phyloP scores from a whole-genome alignment of 2,888 invertebrate species.

The Leucoma salicis region DNA sequence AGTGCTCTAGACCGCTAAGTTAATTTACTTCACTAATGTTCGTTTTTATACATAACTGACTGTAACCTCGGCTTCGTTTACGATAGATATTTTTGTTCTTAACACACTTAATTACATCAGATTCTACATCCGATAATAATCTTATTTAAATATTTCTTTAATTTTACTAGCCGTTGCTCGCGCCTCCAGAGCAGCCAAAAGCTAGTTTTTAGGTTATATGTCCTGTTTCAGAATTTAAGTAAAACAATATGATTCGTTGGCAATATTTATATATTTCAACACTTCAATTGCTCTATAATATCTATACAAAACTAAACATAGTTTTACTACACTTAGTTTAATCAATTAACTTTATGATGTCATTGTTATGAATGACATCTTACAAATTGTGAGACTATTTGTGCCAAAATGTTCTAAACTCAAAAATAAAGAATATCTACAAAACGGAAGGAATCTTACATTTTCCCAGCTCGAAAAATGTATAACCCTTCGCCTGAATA shows the following conservation, averaged over 20 bases:
- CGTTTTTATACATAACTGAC: too few relatives aligned
- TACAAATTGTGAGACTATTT: constrained; percentile 35
- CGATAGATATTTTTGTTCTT: too few relatives aligned
- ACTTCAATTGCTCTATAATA: constrained; percentile 73
- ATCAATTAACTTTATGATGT: constrained; percentile 49
- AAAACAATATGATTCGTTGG: constrained; percentile 48
- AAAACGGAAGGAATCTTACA: constrained; percentile 65
- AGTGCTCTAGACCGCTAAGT: too few relatives aligned
- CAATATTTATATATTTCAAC: constrained; percentile 76
- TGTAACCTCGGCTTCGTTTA: too few relatives aligned
- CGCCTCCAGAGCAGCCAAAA: too few relatives aligned
- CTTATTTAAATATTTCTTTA: too few relatives aligned
- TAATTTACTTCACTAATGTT: too few relatives aligned
- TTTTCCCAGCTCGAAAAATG: constrained; percentile 78
- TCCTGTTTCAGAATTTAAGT: constrained; percentile 24
- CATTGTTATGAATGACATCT: constrained; percentile 41
- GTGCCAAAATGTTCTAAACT: constrained; percentile 18
- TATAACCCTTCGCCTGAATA: constrained; percentile 63
- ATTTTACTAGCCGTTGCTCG: too few relatives aligned
- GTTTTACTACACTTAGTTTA: constrained; percentile 64
- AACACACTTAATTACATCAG: too few relatives aligned
- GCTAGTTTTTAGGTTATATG: too few relatives aligned
- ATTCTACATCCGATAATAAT: too few relatives aligned
- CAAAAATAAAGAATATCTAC: constrained; percentile 18
- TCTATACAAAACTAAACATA: constrained; percentile 76